Evolutionary conservation across 1,140 invertebrate species (phyloP).

Genomic region (Tetramorium simillimum): DNA sequence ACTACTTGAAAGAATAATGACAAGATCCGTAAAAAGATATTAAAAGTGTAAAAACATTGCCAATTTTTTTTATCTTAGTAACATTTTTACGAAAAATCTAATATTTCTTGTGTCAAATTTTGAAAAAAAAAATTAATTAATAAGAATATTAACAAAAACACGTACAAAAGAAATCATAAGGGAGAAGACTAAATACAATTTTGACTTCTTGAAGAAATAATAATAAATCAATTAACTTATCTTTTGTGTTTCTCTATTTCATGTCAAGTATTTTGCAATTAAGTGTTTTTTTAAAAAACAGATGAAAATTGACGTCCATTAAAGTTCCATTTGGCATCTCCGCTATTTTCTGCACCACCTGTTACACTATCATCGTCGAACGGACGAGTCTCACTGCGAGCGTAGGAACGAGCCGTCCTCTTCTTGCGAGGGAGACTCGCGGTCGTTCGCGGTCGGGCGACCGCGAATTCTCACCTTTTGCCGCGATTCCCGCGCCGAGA

Average conservation of each 20-base stretch:
- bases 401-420: background rate
- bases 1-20: background rate
- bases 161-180: background rate
- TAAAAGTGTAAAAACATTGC: background rate
- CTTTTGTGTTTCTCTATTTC: too few species aligned
- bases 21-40: background rate
- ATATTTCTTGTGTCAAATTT: background rate
- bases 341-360: background rate
- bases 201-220: background rate
- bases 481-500: conserved; percentile 7
- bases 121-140: background rate
- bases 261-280: too few species aligned
- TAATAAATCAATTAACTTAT: background rate
- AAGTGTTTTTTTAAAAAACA: background rate
- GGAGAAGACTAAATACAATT: background rate
- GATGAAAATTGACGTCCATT: background rate
- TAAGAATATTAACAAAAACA: background rate
- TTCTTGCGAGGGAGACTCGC: background rate
- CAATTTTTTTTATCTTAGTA: background rate
- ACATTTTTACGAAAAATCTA: background rate
- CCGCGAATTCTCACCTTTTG: conserved; percentile 54
- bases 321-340: background rate
- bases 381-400: background rate
- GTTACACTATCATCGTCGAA: background rate
- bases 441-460: background rate